These are phyloP conservation scores for Chelon labrosus DNA, from an alignment of 2,797 vertebrate genomes.

Conservation along the genomic window DNA sequence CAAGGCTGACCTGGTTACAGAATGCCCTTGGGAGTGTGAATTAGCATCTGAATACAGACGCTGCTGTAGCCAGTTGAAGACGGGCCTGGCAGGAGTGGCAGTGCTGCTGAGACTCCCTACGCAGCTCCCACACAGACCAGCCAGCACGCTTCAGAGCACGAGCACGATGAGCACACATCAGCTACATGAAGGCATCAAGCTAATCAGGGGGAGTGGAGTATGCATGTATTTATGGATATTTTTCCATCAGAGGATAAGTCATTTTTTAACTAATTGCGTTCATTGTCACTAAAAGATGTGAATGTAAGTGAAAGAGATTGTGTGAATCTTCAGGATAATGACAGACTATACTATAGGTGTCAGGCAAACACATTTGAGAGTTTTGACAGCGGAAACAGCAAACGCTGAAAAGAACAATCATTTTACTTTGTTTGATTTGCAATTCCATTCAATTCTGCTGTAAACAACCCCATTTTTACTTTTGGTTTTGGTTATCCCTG, in stretches of 20 bases:
- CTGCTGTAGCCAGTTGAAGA: constrained; percentile 80
- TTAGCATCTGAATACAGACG: constrained; percentile 86
- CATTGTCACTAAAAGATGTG: neutral
- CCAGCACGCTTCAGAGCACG: constrained; percentile 57
- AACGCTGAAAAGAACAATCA: neutral
- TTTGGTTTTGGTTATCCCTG: neutral
- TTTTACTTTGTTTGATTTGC: neutral
- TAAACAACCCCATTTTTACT: neutral
- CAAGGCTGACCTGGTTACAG: constrained; percentile 87
- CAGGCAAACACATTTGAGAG: neutral
- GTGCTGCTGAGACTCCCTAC: constrained; percentile 64
- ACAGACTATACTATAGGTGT: neutral
- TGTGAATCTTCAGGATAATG: neutral
- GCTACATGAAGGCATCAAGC: constrained; percentile 47
- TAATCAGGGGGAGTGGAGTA: constrained; percentile 28
- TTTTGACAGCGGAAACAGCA: neutral
- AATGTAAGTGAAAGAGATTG: neutral
- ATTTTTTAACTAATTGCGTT: neutral
- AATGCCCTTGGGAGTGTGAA: constrained; percentile 83
- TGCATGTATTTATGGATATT: constrained; percentile 4
- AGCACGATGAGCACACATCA: constrained; percentile 51
- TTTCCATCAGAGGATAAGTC: constrained; percentile 8
- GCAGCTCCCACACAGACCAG: constrained; percentile 58
- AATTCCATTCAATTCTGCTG: too few relatives aligned
- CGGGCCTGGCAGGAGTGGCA: constrained; percentile 73